Conservation (phyloP, 2,888 invertebrate species). For the Polydesmus complanatus region DNA sequence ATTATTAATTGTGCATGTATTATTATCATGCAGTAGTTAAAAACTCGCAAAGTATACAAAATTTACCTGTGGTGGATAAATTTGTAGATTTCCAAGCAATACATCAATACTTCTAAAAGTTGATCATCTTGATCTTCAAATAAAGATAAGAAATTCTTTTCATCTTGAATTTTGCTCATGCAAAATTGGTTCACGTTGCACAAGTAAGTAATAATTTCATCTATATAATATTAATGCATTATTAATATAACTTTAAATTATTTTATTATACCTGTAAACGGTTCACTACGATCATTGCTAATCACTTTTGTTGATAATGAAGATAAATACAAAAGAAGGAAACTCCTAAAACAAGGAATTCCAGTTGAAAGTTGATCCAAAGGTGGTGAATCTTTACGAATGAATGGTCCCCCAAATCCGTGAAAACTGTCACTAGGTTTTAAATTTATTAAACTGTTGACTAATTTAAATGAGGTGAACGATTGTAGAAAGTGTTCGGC, state of each 20-base stretch:
- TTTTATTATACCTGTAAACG: background rate
- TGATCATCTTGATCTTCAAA: constrained; percentile 86
- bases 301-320: background rate
- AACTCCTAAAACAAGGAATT: background rate
- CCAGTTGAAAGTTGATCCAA: background rate
- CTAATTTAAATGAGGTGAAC: no score
- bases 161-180: background rate
- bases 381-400: background rate
- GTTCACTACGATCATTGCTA: background rate
- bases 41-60: no score
- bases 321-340: background rate
- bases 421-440: background rate
- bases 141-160: constrained; percentile 31
- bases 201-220: background rate
- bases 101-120: constrained; percentile 81
- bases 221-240: background rate
- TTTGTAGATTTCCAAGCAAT: constrained; percentile 68
- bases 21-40: no score
- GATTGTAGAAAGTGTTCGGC: no score
- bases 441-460: no score
- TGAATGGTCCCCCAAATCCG: background rate
- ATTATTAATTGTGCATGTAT: no score
- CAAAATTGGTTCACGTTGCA: background rate
- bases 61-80: no score
- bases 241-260: background rate